Evolutionary conservation across 2,113 vertebrate species (phyloP), one percentile per base, ranked within the genome.

Genomic region (Notarius quadriscutis): DNA sequence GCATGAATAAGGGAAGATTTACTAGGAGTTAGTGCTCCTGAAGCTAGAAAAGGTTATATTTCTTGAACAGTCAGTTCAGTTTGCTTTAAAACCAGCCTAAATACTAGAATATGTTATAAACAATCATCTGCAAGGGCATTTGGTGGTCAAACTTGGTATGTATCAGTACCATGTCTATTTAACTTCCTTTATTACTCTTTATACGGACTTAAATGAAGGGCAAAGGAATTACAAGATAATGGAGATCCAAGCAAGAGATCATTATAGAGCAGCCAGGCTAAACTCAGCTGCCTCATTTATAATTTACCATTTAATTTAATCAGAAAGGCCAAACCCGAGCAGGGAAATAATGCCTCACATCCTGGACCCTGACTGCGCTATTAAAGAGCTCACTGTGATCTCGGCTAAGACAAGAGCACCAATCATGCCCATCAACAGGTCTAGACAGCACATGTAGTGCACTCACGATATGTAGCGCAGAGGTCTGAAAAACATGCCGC

Each of bases 231-330:
- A 93, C 91, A 88, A 91, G 87, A 89, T 86, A 80, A 62, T 93
- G 89, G 71, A 89, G 86, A 92, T 94, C 89, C 92, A 92, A 85
- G 85, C 92, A 83, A 69, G 89, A 93, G 94, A 89, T 91, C 92
- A 90, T 93, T 94, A 92, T 90, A 89, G 87, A 91, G 91, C 90
- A 89, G 82, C 75, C 82, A 71, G 88, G 58, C 84, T 90, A 87
- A 94, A 90, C 90, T 90, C 88, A 91, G 88, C 91, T 89, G 89
- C n/a, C 67, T 85, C 84, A 79, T 92, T 78, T 93, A 90, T 93
- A 93, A 94, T 94, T 94, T 93, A 93, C 91, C 89, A 89, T 89
- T 89, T 89, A 90, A 89, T 93, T 90, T 91, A 93, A 91, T 92
- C 89, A 92, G 88, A 87, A 91, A 84, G 86, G 87, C 55, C 75